Percentiles rank a stretch among this genome's conserved stretches.
Evolutionary conservation across 2,888 invertebrate genomes (phyloP).

Genomic region (Cylindroiulus punctatus): DNA sequence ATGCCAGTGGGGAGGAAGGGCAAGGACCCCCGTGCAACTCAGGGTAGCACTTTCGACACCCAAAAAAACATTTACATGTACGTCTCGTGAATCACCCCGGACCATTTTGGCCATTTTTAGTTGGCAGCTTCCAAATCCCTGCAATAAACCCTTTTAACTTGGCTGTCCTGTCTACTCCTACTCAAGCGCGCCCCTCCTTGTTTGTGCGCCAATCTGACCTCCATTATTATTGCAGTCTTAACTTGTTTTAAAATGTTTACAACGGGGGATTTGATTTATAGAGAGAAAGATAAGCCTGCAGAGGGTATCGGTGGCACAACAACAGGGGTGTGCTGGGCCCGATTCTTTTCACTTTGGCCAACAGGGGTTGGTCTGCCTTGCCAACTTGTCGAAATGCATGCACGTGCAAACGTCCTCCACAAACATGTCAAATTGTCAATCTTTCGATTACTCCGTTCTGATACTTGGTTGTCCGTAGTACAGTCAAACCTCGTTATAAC

Average conservation of each 20-base stretch:
- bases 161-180: not conserved
- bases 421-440: too few relatives aligned
- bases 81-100: slow-evolving; percentile 1
- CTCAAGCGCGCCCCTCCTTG: slow-evolving; percentile 2
- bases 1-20: not conserved
- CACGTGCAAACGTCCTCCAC: not conserved
- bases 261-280: slow-evolving; percentile 20
- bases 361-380: too few relatives aligned
- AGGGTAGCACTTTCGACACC: not conserved
- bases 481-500: too few relatives aligned
- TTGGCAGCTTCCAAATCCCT: not conserved
- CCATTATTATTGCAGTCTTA: slow-evolving; percentile 32
- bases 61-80: not conserved
- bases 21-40: not conserved
- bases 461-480: too few relatives aligned
- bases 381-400: not conserved
- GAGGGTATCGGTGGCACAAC: not conserved
- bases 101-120: not conserved
- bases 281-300: slow-evolving; percentile 21
- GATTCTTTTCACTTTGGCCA: not conserved
- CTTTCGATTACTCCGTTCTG: too few relatives aligned
- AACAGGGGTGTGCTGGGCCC: not conserved
- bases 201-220: slow-evolving; percentile 6
- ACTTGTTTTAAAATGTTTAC: slow-evolving; percentile 32
- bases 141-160: slow-evolving; percentile 29